Conservation (phyloP, 2,113 vertebrate genomes). For the Girardinichthys multiradiatus region DNA sequence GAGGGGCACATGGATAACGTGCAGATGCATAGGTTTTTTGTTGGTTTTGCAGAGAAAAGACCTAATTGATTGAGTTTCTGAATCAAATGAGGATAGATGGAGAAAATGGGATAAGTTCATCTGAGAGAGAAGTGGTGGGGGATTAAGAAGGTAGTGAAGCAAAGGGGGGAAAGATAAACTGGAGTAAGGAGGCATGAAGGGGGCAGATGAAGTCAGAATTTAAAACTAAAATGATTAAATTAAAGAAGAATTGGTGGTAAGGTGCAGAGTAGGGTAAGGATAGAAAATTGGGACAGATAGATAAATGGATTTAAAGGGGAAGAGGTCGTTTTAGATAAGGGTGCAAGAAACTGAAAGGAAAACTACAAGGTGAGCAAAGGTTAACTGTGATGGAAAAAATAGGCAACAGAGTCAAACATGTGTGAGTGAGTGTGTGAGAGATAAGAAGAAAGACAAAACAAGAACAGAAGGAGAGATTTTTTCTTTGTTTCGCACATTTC, state of each 20-base stretch:
- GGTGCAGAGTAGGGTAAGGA: slow-evolving; percentile 20
- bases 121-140: slow-evolving; percentile 16
- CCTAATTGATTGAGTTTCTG: background rate
- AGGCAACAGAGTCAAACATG: slow-evolving; percentile 28
- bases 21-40: background rate
- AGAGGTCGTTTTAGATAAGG: slow-evolving; percentile 49
- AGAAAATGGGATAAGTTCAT: slow-evolving; percentile 14
- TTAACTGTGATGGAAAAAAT: slow-evolving; percentile 43
- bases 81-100: background rate
- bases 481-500: slow-evolving; percentile 1
- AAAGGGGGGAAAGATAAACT: background rate
- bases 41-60: background rate
- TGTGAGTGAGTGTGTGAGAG: slow-evolving; percentile 11
- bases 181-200: slow-evolving; percentile 5
- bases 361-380: slow-evolving; percentile 57
- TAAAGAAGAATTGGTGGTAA: slow-evolving; percentile 14
- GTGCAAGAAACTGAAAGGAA: slow-evolving; percentile 28
- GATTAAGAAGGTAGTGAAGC: slow-evolving; percentile 35
- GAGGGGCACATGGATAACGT: slow-evolving; percentile 11
- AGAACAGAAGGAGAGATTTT: slow-evolving; percentile 1
- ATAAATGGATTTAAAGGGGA: slow-evolving; percentile 40
- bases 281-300: slow-evolving; percentile 13
- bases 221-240: slow-evolving; percentile 42
- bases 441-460: slow-evolving; percentile 28
- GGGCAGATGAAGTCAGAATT: slow-evolving; percentile 50